A percentile compares a stretch with the other conserved stretches of the same genome.
Evolutionary conservation across 37 sponge, comb jelly and placozoan species (phyloP).

Genomic region (Haliclona indistincta): DNA sequence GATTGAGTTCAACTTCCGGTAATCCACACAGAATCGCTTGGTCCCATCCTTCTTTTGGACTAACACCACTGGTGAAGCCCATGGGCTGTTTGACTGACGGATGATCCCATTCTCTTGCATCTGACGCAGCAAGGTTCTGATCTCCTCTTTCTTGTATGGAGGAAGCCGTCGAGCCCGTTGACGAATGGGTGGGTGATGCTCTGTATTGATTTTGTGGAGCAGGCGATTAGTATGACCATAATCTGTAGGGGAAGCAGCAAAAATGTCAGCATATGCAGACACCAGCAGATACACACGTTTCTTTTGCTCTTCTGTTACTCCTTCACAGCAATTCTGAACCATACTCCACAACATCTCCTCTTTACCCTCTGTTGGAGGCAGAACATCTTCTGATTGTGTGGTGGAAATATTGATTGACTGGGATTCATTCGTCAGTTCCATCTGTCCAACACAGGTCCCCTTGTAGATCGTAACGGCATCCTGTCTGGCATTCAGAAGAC

Average conservation of each 20-base stretch:
- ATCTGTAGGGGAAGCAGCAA: not conserved
- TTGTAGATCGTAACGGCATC: slow-evolving; percentile 18
- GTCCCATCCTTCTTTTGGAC: not conserved
- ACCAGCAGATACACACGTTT: not conserved
- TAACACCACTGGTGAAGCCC: slow-evolving; percentile 16
- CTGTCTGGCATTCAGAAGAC: slow-evolving; percentile 11
- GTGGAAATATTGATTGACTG: no score
- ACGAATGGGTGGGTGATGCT: slow-evolving; percentile 31
- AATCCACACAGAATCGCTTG: slow-evolving; percentile 17
- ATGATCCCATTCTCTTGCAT: slow-evolving; percentile 2
- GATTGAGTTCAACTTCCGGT: slow-evolving; percentile 1
- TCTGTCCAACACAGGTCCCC: no score
- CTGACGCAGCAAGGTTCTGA: not conserved
- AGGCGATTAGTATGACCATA: slow-evolving; percentile 16
- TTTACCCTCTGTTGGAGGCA: not conserved
- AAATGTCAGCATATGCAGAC: not conserved
- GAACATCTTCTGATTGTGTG: not conserved
- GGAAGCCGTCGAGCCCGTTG: slow-evolving; percentile 35
- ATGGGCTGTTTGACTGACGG: slow-evolving; percentile 19
- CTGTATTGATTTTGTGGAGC: not conserved
- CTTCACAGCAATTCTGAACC: not conserved
- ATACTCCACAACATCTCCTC: not conserved
- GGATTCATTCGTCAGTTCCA: no score
- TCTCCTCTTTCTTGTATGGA: not conserved
- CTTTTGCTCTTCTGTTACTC: not conserved